These are phyloP conservation scores for Amiota communis DNA, from an alignment of 2,888 invertebrate species.

Conservation along the genomic window DNA sequence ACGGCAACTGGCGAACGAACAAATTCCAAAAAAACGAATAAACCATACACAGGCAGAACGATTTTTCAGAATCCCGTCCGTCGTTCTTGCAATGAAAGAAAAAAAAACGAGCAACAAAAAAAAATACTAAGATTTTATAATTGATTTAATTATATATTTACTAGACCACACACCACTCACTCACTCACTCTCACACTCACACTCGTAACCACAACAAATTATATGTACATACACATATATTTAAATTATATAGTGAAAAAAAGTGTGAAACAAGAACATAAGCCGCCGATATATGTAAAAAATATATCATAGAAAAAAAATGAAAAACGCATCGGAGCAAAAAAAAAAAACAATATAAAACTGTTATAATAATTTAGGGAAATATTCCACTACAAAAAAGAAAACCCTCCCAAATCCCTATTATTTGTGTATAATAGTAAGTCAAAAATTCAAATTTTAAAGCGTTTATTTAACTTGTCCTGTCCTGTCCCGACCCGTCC, in stretches of 20 bases:
- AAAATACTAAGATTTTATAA: neutral
- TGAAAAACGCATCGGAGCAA: slow-evolving; percentile 30
- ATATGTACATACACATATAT: too few relatives aligned
- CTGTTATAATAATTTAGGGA: neutral
- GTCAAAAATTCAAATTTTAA: too few relatives aligned
- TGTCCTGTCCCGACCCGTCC: too few relatives aligned
- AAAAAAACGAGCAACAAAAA: slow-evolving; percentile 34
- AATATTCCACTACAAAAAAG: slow-evolving; percentile 31
- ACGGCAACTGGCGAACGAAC: slow-evolving; percentile 10
- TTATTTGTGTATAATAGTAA: too few relatives aligned
- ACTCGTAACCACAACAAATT: too few relatives aligned
- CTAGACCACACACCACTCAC: too few relatives aligned
- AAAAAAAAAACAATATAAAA: slow-evolving; percentile 34
- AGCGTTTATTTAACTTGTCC: too few relatives aligned
- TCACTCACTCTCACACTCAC: too few relatives aligned
- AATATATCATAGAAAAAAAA: slow-evolving; percentile 31
- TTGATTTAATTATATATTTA: too few relatives aligned
- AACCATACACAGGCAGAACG: slow-evolving; percentile 5
- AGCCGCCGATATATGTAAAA: too few relatives aligned
- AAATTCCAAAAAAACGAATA: slow-evolving; percentile 1
- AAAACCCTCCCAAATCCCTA: neutral
- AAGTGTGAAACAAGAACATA: neutral
- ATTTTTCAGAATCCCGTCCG: slow-evolving; percentile 13
- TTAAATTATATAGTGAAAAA: neutral
- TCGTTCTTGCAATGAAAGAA: slow-evolving; percentile 25